phyloP scores from a whole-genome alignment of 1,140 invertebrate genomes.

The Zaprionus camerounensis region DNA sequence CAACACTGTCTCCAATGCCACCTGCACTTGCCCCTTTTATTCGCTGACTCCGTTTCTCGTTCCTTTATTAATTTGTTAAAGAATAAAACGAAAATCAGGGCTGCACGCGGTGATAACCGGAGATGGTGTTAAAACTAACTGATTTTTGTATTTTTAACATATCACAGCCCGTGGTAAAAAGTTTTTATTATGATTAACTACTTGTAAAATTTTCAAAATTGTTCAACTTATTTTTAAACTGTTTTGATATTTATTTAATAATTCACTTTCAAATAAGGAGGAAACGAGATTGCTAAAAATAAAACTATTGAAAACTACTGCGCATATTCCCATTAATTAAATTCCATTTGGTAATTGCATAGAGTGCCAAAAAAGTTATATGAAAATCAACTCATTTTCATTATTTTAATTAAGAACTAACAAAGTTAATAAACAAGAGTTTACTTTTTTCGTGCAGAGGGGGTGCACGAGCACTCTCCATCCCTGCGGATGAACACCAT shows the following conservation, averaged over 20 bases:
- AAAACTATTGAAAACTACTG: not conserved
- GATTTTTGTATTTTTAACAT: too few relatives aligned
- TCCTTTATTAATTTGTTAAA: conserved; percentile 70
- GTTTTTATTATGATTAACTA: not conserved
- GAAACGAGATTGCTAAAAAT: too few relatives aligned
- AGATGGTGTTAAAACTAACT: not conserved
- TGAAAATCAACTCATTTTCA: conserved; percentile 5
- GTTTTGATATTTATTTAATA: not conserved
- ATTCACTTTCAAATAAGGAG: not conserved
- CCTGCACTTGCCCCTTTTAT: conserved; percentile 37
- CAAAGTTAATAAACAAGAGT: conserved; percentile 1
- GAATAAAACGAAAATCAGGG: conserved; percentile 41
- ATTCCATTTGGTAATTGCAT: not conserved
- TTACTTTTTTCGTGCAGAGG: not conserved
- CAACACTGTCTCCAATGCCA: conserved; percentile 6
- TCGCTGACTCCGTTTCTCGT: conserved; percentile 16
- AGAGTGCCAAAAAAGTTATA: not conserved
- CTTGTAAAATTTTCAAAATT: too few relatives aligned
- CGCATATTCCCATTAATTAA: not conserved
- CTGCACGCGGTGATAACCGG: not conserved
- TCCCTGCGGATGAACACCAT: conserved; percentile 45
- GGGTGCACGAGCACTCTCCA: conserved; percentile 12
- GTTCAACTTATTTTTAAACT: too few relatives aligned
- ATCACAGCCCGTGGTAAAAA: not conserved
- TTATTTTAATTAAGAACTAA: conserved; percentile 5